Base-by-base conservation (phyloP, 1,140 invertebrate genomes). In the Lithobius niger region DNA sequence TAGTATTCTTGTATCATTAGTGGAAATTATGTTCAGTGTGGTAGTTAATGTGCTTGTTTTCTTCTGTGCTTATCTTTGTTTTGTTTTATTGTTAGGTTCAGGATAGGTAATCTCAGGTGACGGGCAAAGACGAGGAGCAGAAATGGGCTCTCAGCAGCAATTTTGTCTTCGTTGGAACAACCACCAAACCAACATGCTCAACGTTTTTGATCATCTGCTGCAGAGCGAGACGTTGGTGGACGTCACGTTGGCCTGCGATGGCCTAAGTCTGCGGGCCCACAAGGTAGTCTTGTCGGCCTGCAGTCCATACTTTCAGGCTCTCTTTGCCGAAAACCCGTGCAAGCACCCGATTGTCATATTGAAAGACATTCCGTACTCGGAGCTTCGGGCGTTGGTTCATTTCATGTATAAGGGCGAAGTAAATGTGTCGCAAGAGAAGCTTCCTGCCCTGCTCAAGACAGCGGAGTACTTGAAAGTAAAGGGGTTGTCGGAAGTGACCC, bases 341-440 rank as follows among this genome's bases (percentile, higher is more conserved):
- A 89, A 92, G 66, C 88, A 92, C 68, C 88, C 89, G 10, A 86
- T 92, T 48, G 88, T 93, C 65, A 86, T 92, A 47, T 69, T 92
- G 19, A 91, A 91, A 69, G 88, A 91, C 70, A 86, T 90, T 63
- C 78, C 80, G 62, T 83, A 82, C 54, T 84, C 85, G 77, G 87
- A 91, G 61, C 80, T 92, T 36, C 83, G 88, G 64, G 85, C 86
- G 3, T 82, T 92, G 25, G 82, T 92, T 44, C 86, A 90, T 69
- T 93, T 93, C 61, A 93, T 92, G 86, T 92, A 92, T 72, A 81
- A 84, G 52, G 89, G 89, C 26, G 86, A 91, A 71, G 87, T 92
- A 51, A 84, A 83, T 52, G 85, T 92, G 1, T 80, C 80, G 0
- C 84, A 88, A 62, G 86, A 90, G 59, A 83, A 88, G 31, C 72